A percentile compares a stretch with the other conserved stretches of the same genome.
Conservation (phyloP, 2,113 vertebrate genomes). For the Progne subis region DNA sequence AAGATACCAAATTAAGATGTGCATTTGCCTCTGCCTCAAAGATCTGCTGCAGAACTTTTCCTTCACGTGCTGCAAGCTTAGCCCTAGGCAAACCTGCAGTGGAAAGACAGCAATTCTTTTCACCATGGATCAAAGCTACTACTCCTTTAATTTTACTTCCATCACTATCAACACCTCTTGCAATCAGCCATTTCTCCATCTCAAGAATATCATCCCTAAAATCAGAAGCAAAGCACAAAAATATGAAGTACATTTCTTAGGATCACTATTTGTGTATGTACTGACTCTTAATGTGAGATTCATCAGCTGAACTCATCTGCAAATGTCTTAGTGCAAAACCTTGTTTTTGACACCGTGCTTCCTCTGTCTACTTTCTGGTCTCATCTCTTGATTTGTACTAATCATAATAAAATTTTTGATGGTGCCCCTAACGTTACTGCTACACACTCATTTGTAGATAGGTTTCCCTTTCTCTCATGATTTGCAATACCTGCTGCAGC, state of each 20-base stretch:
- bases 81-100: not conserved
- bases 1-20: not conserved
- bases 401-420: not conserved
- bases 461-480: not conserved
- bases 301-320: not conserved
- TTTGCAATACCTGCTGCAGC: not conserved
- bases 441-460: not conserved
- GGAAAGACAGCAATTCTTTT: not conserved
- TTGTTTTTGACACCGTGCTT: rapidly evolving
- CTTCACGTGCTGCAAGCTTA: not conserved
- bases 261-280: not conserved
- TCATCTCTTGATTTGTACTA: not conserved
- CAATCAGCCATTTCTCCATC: not conserved
- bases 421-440: not conserved
- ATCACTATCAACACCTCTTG: not conserved
- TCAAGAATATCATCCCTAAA: not conserved
- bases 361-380: not conserved
- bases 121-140: not conserved
- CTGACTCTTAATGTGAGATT: not conserved
- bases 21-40: not conserved
- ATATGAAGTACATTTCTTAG: not conserved
- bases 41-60: not conserved
- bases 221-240: not conserved
- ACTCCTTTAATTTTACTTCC: not conserved
- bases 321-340: not conserved